Percentiles rank a stretch among this genome's conserved stretches.
Conservation (phyloP, 1,140 invertebrate genomes). For the Musca vetustissima region DNA sequence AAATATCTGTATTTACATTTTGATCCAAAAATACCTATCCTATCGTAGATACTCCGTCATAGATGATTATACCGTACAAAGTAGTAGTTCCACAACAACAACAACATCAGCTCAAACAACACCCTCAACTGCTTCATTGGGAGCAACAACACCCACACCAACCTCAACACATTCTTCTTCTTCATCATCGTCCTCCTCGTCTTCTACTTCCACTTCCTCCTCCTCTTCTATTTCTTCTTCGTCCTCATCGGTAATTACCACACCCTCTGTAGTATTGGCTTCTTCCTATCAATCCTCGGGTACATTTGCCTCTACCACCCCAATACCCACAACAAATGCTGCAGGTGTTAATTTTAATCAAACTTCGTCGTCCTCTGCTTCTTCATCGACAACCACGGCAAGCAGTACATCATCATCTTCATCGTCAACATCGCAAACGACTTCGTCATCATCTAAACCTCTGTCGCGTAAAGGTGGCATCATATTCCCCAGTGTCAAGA, state of each 20-base stretch:
- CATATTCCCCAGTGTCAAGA: constrained; percentile 88
- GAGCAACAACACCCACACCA: constrained; percentile 40
- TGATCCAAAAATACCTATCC: no score
- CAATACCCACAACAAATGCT: constrained; percentile 44
- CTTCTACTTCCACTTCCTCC: constrained; percentile 1
- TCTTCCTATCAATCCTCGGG: constrained; percentile 13
- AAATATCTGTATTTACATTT: no score
- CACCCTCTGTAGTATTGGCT: not conserved
- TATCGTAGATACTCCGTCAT: constrained; percentile 41
- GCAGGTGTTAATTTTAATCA: constrained; percentile 29
- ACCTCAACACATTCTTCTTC: constrained; percentile 46
- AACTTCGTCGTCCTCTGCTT: constrained; percentile 46
- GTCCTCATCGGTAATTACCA: not conserved
- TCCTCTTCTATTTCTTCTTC: constrained; percentile 31
- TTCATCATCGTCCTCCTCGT: no score
- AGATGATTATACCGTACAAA: constrained; percentile 52
- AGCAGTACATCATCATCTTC: constrained; percentile 22
- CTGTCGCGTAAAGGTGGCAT: constrained; percentile 70
- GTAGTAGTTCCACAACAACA: constrained; percentile 35
- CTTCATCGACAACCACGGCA: constrained; percentile 32
- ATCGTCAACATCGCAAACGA: constrained; percentile 27
- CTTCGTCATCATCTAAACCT: constrained; percentile 39
- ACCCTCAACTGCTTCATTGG: constrained; percentile 38
- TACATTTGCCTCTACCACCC: constrained; percentile 55
- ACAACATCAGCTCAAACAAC: constrained; percentile 33